These are phyloP conservation scores for Drosophila mauritiana DNA, from an alignment of 1,140 invertebrate genomes.

Conservation along the genomic window DNA sequence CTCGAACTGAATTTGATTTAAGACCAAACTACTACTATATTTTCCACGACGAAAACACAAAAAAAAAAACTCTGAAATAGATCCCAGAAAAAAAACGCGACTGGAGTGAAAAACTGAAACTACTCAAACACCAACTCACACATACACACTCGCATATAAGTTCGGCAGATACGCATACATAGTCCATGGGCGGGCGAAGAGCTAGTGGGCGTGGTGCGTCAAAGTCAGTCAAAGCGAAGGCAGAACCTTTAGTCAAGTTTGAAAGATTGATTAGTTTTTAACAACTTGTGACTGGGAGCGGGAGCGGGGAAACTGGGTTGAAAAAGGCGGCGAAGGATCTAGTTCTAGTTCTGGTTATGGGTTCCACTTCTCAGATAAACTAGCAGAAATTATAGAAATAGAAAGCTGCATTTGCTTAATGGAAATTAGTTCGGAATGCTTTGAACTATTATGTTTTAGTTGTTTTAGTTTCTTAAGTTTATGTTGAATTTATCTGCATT, in stretches of 20 bases:
- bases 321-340: slow-evolving; percentile 18
- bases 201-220: slow-evolving; percentile 39
- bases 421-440: too few species aligned
- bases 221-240: slow-evolving; percentile 76
- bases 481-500: not conserved
- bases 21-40: slow-evolving; percentile 63
- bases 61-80: slow-evolving; percentile 15
- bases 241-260: slow-evolving; percentile 77
- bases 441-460: not conserved
- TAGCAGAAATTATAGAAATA: slow-evolving; percentile 8
- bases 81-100: slow-evolving; percentile 46
- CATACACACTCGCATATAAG: not conserved
- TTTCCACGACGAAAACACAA: slow-evolving; percentile 6
- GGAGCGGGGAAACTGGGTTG: slow-evolving; percentile 1
- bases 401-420: too few species aligned
- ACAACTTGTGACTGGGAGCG: slow-evolving; percentile 74
- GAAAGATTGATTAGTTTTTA: slow-evolving; percentile 84
- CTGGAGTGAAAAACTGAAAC: slow-evolving; percentile 65
- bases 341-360: slow-evolving; percentile 33
- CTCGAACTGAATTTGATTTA: slow-evolving; percentile 71
- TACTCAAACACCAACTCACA: slow-evolving; percentile 16
- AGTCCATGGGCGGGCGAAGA: not conserved
- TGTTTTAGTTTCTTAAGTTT: not conserved
- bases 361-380: slow-evolving; percentile 12
- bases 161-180: slow-evolving; percentile 4